Percentiles rank a stretch among this genome's conserved stretches.
Evolutionary conservation across 2,888 invertebrate species (phyloP).

Genomic region (Shargacucullia verbasci): DNA sequence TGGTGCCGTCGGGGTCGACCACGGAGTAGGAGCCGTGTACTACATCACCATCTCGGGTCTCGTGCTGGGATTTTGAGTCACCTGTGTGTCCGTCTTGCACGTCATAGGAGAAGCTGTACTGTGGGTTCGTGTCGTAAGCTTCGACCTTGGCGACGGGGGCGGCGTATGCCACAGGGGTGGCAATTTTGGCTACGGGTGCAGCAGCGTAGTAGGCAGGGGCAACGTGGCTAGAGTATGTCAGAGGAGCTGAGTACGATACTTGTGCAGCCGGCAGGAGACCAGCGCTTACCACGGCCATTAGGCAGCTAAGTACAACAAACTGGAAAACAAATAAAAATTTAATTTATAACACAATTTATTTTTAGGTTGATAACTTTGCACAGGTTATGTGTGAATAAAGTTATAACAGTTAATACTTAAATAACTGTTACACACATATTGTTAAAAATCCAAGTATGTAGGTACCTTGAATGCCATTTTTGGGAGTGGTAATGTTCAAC

Average conservation of each 20-base stretch:
- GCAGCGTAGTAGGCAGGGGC: constrained; percentile 67
- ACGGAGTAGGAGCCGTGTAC: constrained; percentile 86
- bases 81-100: constrained; percentile 85
- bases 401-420: no score
- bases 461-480: constrained; percentile 82
- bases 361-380: no score
- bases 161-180: constrained; percentile 69
- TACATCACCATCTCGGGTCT: constrained; percentile 84
- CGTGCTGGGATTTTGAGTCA: constrained; percentile 84
- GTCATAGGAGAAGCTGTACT: constrained; percentile 83
- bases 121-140: constrained; percentile 70
- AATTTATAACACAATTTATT: background rate
- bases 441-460: background rate
- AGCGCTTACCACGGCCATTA: constrained; percentile 69
- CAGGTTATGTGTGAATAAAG: no score
- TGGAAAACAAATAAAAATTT: constrained; percentile 51
- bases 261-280: constrained; percentile 66
- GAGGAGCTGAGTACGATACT: constrained; percentile 62
- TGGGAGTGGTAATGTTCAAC: constrained; percentile 66
- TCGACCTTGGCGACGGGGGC: constrained; percentile 67
- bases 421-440: no score
- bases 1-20: constrained; percentile 83
- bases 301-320: constrained; percentile 70
- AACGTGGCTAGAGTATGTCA: constrained; percentile 62
- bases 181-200: constrained; percentile 61